phyloP scores from a whole-genome alignment of 2,888 invertebrate species.

The Therioaphis trifolii region DNA sequence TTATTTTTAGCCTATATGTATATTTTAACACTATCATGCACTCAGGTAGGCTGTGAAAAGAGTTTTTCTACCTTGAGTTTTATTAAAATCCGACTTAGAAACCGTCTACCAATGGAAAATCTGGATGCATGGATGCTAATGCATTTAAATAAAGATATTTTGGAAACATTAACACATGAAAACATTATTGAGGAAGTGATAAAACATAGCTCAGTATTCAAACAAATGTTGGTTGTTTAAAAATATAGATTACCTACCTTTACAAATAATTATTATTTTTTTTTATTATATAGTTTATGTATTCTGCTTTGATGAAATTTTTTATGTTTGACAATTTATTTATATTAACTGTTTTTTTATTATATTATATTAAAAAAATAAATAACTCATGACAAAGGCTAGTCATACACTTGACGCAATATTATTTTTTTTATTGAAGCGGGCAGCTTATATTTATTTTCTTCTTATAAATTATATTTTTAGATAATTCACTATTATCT shows the following conservation, averaged over 20 bases:
- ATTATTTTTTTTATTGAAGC: background rate
- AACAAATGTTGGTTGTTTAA: slow-evolving; percentile 3
- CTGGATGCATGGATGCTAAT: slow-evolving; percentile 1
- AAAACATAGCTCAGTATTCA: background rate
- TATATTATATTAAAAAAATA: slow-evolving; percentile 11
- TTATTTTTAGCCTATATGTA: slow-evolving; percentile 6
- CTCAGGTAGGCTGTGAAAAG: slow-evolving; percentile 12
- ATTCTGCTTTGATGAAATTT: background rate
- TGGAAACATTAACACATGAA: too few species aligned
- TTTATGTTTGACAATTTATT: slow-evolving; percentile 9
- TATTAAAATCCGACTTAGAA: slow-evolving; percentile 9
- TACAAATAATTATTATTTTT: slow-evolving; percentile 9
- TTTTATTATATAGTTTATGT: background rate
- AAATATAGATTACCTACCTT: background rate
- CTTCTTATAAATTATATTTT: slow-evolving; percentile 3
- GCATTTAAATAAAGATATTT: background rate
- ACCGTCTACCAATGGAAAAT: slow-evolving; percentile 3
- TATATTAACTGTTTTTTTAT: slow-evolving; percentile 2
- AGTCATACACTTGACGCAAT: background rate
- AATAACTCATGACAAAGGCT: background rate
- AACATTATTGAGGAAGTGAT: too few species aligned
- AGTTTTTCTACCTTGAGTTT: slow-evolving; percentile 12
- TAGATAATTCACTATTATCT: background rate
- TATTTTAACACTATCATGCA: slow-evolving; percentile 1
- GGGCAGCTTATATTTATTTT: background rate